A percentile compares a stretch with the other conserved stretches of the same genome.
These are phyloP conservation scores for Musca domestica DNA, from an alignment of 1,140 invertebrate genomes.

Conservation along the genomic window DNA sequence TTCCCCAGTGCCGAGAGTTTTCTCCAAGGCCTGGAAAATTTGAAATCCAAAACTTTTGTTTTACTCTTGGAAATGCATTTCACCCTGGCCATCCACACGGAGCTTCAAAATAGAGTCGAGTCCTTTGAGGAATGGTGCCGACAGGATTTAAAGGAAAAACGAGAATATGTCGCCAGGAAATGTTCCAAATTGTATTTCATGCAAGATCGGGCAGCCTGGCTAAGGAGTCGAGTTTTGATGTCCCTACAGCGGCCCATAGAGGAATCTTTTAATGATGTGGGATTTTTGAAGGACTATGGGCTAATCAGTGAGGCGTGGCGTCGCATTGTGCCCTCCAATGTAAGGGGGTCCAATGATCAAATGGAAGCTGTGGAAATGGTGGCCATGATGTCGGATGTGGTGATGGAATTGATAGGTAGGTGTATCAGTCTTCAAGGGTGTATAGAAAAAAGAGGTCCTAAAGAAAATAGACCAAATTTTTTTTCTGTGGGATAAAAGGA, in stretches of 20 bases:
- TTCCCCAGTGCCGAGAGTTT: constrained; percentile 42
- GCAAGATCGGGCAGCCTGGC: constrained; percentile 42
- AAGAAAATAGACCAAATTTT: no score
- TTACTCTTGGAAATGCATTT: constrained; percentile 47
- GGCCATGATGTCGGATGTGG: constrained; percentile 39
- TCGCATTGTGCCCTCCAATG: constrained; percentile 36
- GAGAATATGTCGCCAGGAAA: constrained; percentile 44
- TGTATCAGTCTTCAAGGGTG: no score
- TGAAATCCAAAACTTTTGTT: constrained; percentile 49
- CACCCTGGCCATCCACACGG: constrained; percentile 42
- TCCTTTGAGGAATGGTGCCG: constrained; percentile 45
- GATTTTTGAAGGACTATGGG: constrained; percentile 35
- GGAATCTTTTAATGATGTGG: constrained; percentile 36
- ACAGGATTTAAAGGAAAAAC: constrained; percentile 40
- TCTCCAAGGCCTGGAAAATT: constrained; percentile 36
- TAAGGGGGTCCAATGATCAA: constrained; percentile 38
- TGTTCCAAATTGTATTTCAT: constrained; percentile 50
- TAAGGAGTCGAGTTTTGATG: constrained; percentile 31
- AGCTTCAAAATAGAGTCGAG: constrained; percentile 40
- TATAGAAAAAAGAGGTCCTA: not conserved
- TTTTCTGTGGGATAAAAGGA: no score
- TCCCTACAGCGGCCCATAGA: constrained; percentile 36
- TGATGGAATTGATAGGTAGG: constrained; percentile 38
- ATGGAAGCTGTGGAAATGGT: constrained; percentile 42
- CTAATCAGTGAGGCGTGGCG: constrained; percentile 44